phyloP scores from a whole-genome alignment of 2,888 invertebrate species.

The Microchrysa polita region DNA sequence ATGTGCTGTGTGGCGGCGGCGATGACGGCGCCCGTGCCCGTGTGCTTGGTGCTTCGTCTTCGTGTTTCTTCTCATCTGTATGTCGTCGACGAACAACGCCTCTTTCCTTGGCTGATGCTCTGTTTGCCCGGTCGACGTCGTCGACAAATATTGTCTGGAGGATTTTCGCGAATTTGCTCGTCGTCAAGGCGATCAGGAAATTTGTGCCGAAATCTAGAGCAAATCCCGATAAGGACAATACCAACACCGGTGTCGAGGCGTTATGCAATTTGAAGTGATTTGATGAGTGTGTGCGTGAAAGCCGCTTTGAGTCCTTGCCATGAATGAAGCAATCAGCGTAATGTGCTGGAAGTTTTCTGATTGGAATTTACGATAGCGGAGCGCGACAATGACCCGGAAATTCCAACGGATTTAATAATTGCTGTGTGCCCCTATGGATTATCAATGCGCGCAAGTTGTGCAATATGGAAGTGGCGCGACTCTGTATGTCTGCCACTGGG shows the following conservation, averaged over 20 bases:
- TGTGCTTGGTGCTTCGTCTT: conserved; percentile 14
- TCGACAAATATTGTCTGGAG: conserved; percentile 10
- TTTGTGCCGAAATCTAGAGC: neutral
- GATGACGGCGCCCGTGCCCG: conserved; percentile 20
- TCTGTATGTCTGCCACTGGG: neutral
- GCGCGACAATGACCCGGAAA: too few relatives aligned
- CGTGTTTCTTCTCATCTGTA: too few relatives aligned
- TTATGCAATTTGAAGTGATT: conserved; percentile 37
- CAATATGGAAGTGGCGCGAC: conserved; percentile 2
- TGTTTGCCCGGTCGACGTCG: neutral
- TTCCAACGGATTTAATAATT: too few relatives aligned
- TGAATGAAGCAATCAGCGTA: neutral
- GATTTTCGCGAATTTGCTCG: conserved; percentile 22
- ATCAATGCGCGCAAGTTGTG: neutral
- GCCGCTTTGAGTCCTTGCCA: neutral
- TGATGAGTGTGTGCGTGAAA: neutral
- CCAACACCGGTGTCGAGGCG: conserved; percentile 1
- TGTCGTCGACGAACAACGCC: conserved; percentile 41
- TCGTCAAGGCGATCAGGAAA: neutral
- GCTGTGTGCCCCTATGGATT: too few relatives aligned
- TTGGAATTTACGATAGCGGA: neutral
- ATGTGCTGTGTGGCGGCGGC: conserved; percentile 30
- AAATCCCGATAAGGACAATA: conserved; percentile 25
- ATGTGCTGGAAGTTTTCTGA: neutral
- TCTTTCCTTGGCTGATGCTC: conserved; percentile 23